Evolutionary conservation across 1,140 invertebrate genomes (phyloP).

Genomic region (Condylostylus longicornis): DNA sequence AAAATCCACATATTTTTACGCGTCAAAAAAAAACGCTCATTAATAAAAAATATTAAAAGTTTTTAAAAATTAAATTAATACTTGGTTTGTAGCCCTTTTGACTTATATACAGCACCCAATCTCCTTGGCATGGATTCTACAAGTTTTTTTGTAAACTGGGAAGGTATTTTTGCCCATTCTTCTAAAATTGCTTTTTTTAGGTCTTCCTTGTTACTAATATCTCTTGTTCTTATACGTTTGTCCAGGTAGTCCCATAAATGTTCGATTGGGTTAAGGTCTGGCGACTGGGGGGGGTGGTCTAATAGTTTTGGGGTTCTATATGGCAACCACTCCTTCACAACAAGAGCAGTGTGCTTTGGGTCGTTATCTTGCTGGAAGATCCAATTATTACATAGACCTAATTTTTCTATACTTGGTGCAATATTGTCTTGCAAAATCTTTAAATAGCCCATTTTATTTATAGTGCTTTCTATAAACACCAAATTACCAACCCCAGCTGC

Average conservation of each 20-base stretch:
- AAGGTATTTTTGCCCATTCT: slow-evolving; percentile 13
- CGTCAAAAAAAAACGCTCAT: too few species aligned
- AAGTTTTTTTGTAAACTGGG: slow-evolving; percentile 9
- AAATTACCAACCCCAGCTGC: slow-evolving; percentile 15
- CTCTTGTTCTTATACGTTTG: not conserved
- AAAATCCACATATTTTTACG: too few species aligned
- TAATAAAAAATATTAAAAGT: too few species aligned
- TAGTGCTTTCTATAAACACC: slow-evolving; percentile 12
- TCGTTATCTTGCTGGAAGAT: slow-evolving; percentile 8
- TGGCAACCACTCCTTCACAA: slow-evolving; percentile 14
- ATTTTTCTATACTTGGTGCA: slow-evolving; percentile 9
- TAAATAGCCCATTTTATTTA: slow-evolving; percentile 9
- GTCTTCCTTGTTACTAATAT: not conserved
- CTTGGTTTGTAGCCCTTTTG: slow-evolving; percentile 14
- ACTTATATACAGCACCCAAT: slow-evolving; percentile 12
- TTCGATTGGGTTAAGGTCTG: slow-evolving; percentile 13
- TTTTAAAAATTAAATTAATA: too few species aligned
- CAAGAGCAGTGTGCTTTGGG: slow-evolving; percentile 17
- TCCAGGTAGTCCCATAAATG: slow-evolving; percentile 15
- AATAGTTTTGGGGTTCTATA: slow-evolving; percentile 9
- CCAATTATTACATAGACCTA: slow-evolving; percentile 3
- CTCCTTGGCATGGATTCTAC: slow-evolving; percentile 12
- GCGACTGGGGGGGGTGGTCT: slow-evolving; percentile 15
- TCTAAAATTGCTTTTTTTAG: slow-evolving; percentile 8
- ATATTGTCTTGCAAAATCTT: slow-evolving; percentile 14